Evolutionary conservation across 2,888 invertebrate species (phyloP).

Genomic region (Miltochrista miniata): DNA sequence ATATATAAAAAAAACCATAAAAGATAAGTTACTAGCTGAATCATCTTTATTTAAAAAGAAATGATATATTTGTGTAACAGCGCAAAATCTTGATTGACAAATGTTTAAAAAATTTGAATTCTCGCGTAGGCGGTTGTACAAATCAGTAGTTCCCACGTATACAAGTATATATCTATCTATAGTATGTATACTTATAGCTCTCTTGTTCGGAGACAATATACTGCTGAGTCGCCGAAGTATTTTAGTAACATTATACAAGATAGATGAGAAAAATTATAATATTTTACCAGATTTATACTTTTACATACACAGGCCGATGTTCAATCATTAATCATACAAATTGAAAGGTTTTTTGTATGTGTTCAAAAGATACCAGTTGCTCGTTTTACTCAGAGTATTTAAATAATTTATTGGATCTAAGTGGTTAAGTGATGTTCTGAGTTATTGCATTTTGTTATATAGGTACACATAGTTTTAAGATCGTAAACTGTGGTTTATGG

Average conservation of each 20-base stretch:
- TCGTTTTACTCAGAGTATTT: constrained; percentile 11
- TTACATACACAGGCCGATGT: constrained; percentile 10
- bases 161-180: constrained; percentile 20
- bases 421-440: background rate
- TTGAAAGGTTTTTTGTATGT: constrained; percentile 8
- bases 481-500: background rate
- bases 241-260: constrained; percentile 47
- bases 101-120: constrained; percentile 46
- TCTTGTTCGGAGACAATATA: constrained; percentile 36
- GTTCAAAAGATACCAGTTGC: constrained; percentile 9
- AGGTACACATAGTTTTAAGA: no score
- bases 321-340: constrained; percentile 30
- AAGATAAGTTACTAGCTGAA: background rate
- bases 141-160: constrained; percentile 45
- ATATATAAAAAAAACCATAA: no score
- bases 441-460: background rate
- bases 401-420: constrained; percentile 10
- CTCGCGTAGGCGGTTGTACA: constrained; percentile 38
- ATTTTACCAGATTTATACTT: constrained; percentile 35
- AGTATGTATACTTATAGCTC: constrained; percentile 17
- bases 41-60: background rate
- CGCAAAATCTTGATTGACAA: constrained; percentile 50
- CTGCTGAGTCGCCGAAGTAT: constrained; percentile 40
- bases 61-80: constrained; percentile 12
- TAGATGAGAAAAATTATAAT: constrained; percentile 31